Base-by-base conservation (phyloP, 2,113 vertebrate genomes). In the Notiomystis cincta region DNA sequence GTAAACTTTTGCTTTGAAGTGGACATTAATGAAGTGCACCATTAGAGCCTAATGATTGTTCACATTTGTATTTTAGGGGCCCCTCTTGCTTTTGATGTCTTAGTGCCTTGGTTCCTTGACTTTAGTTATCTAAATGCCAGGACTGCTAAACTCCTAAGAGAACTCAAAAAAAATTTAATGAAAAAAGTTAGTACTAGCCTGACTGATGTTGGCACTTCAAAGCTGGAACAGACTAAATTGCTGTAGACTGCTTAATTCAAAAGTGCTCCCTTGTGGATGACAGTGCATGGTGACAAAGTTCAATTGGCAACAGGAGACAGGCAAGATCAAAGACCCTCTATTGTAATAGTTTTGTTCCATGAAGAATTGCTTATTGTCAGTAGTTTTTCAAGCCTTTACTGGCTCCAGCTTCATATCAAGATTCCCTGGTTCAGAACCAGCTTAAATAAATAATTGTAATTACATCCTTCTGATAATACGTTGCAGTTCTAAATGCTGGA, bases 311-410 rank as follows among this genome's bases (percentile, higher is more conserved):
- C 98, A 98, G 98, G 98, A 98, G 98, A 96, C 97, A 97, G 96
- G 93, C 77, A 95, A 98, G 99, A 99, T 99, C 99, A 99, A 99
- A 99, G 99, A 97, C 86, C 92, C 97, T 96, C 98, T 97, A 99
- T 99, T 99, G 99, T 99, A 98, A 98, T 98, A 98, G 98, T 98
- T 99, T 98, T 99, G 99, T 99, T 98, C 98, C 99, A 98, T 99
- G 99, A 99, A 99, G 99, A 99, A 99, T 99, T 98, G 98, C 98
- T 98, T 98, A 99, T 99, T 99, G 99, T 99, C 98, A 97, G 94
- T 95, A 97, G 98, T 98, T 98, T 98, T 98, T 98, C 98, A 98
- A 98, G 98, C 97, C 98, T 97, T 97, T 98, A 98, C 98, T 97
- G 98, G 98, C 98, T 98, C 98, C 98, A 98, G 98, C 98, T 98